Conservation (phyloP, 2,113 vertebrate genomes). For the Esox niger region DNA sequence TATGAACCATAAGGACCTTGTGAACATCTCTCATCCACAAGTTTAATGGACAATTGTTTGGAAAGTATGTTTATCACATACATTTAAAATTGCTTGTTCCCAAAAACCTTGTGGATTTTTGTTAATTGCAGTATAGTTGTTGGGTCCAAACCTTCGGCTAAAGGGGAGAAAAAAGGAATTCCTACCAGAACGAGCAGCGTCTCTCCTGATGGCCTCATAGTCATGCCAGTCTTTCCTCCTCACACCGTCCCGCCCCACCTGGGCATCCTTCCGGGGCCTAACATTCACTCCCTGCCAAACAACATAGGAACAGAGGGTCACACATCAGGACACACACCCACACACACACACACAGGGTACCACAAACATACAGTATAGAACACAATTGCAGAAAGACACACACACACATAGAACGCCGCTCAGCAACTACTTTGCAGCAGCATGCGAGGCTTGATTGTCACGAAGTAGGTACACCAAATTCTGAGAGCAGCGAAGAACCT, state of each 20-base stretch:
- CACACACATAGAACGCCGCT: neutral
- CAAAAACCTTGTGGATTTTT: too few species aligned
- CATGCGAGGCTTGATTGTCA: too few species aligned
- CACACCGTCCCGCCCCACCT: constrained; percentile 60
- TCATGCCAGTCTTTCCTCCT: constrained; percentile 92
- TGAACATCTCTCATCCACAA: too few species aligned
- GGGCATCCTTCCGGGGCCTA: constrained; percentile 65
- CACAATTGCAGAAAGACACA: constrained; percentile 3
- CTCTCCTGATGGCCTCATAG: constrained; percentile 80
- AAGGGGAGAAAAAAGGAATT: constrained; percentile 11
- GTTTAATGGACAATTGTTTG: too few species aligned
- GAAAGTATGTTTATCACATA: too few species aligned
- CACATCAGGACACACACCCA: neutral
- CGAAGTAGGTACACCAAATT: too few species aligned
- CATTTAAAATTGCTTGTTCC: too few species aligned
- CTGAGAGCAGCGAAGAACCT: too few species aligned
- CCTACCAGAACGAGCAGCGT: constrained; percentile 81
- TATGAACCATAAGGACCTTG: too few species aligned
- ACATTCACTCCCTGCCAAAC: constrained; percentile 68
- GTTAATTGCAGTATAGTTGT: too few species aligned
- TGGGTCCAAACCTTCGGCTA: too few species aligned
- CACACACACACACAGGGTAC: constrained; percentile 18
- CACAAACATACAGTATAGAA: constrained; percentile 18
- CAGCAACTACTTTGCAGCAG: too few species aligned
- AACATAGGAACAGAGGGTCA: neutral